phyloP scores from a whole-genome alignment of 2,888 invertebrate genomes.

The Stratiomys singularior region DNA sequence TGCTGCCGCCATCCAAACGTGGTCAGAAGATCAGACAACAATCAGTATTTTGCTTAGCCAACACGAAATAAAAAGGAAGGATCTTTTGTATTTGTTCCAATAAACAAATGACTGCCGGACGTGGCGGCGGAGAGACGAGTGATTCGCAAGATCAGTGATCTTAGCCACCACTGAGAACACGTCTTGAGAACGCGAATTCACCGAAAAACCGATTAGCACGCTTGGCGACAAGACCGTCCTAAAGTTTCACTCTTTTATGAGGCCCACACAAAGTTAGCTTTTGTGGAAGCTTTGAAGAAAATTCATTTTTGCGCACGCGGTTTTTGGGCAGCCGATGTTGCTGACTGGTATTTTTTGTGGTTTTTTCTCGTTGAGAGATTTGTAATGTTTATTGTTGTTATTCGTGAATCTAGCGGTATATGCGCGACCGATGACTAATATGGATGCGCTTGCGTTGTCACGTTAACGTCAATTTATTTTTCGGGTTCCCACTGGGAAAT shows the following conservation, averaged over 20 bases:
- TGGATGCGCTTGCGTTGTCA: conserved; percentile 6
- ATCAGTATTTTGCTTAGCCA: background rate
- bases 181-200: conserved; percentile 3
- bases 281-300: background rate
- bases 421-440: background rate
- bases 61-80: background rate
- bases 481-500: background rate
- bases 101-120: background rate
- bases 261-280: background rate
- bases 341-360: background rate
- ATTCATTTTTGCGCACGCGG: background rate
- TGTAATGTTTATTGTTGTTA: background rate
- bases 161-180: background rate
- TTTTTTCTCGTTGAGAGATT: background rate
- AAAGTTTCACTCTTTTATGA: background rate
- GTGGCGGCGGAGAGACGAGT: background rate
- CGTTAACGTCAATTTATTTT: background rate
- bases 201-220: background rate
- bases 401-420: background rate
- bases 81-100: background rate
- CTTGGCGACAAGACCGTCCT: background rate
- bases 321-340: background rate
- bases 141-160: conserved; percentile 26
- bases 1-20: background rate
- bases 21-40: background rate